phyloP scores from a whole-genome alignment of 2,113 vertebrate species.

The Glaucidium brasilianum region DNA sequence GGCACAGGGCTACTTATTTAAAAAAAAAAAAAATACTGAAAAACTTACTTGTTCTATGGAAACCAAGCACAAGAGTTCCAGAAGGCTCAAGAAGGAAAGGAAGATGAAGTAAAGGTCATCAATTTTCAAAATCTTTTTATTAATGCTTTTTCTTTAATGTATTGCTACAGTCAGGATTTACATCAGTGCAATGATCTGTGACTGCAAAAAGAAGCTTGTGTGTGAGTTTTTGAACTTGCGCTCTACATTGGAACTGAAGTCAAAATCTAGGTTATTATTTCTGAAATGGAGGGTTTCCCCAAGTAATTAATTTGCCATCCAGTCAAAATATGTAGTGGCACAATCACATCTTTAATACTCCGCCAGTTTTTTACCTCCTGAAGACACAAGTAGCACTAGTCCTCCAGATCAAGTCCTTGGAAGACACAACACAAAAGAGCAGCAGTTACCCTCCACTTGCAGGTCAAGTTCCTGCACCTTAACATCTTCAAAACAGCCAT shows the following conservation, averaged over 20 bases:
- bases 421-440: neutral
- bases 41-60: neutral
- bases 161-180: neutral
- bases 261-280: neutral
- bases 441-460: neutral
- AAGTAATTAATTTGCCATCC: neutral
- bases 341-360: neutral
- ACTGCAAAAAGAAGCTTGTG: neutral
- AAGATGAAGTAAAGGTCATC: neutral
- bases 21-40: neutral
- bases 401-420: neutral
- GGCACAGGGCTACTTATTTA: neutral
- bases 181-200: neutral
- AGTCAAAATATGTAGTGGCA: neutral
- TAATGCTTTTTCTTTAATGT: neutral
- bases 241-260: neutral
- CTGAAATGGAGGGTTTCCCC: neutral
- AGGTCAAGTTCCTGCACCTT: neutral
- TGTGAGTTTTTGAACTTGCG: rapidly evolving
- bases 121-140: neutral
- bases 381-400: neutral
- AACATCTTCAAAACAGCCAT: neutral
- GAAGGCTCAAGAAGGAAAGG: neutral
- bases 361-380: neutral
- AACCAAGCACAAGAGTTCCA: neutral